Percentiles rank a stretch among this genome's conserved stretches.
phyloP scores from a whole-genome alignment of 2,888 invertebrate genomes.

The Terebella lapidaria region DNA sequence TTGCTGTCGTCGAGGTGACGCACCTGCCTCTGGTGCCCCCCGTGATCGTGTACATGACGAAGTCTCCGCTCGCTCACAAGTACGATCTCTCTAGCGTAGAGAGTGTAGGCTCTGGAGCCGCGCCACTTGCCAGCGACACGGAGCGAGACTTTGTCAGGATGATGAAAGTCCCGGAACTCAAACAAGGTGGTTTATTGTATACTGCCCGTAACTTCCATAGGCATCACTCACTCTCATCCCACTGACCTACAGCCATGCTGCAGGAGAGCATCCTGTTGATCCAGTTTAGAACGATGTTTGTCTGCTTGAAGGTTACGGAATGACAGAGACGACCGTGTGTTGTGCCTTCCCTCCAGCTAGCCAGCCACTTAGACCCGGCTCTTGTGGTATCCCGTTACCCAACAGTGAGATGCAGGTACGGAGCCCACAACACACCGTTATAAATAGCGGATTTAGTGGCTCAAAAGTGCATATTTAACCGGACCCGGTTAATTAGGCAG shows the following conservation, averaged over 20 bases:
- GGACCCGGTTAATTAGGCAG: no score
- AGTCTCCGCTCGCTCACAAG: not conserved
- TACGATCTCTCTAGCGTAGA: not conserved
- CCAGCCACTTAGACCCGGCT: not conserved
- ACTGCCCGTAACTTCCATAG: no score
- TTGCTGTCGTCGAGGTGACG: slow-evolving; percentile 3
- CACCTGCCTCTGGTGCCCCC: slow-evolving; percentile 1
- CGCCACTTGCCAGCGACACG: not conserved
- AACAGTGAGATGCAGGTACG: not conserved
- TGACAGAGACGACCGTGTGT: not conserved
- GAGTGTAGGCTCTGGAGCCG: not conserved
- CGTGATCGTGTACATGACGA: not conserved
- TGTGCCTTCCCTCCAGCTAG: not conserved
- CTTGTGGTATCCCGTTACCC: not conserved
- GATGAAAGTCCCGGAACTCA: not conserved
- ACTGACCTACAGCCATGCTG: no score
- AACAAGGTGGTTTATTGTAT: no score
- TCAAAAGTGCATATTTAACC: no score
- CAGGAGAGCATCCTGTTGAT: no score
- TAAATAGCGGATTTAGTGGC: no score
- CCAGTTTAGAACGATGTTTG: no score
- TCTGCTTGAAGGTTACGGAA: not conserved
- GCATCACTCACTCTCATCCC: no score
- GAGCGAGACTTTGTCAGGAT: not conserved
- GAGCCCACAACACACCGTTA: no score